Conservation (phyloP, 2,113 vertebrate genomes). For the Oriolus oriolus region DNA sequence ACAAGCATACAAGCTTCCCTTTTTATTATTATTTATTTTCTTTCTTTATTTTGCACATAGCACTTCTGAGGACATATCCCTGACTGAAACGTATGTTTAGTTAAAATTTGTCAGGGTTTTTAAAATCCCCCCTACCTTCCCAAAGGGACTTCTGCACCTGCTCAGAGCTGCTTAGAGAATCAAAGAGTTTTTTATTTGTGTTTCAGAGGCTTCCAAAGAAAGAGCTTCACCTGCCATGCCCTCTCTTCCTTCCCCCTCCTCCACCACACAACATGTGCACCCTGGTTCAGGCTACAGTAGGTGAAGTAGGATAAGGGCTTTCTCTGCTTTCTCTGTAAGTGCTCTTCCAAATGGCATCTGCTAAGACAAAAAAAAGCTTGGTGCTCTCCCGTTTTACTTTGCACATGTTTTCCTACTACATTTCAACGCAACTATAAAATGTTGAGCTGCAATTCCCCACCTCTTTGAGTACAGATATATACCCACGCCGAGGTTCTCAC, state of each 20-base stretch:
- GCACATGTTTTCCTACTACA: rapidly evolving
- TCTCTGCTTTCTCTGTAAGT: rapidly evolving
- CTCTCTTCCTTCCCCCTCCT: not conserved
- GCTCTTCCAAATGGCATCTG: not conserved
- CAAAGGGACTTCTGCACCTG: not conserved
- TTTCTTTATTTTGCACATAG: not conserved
- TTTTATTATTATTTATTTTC: not conserved
- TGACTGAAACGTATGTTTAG: not conserved
- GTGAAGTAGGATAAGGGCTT: not conserved
- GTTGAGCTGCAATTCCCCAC: not conserved
- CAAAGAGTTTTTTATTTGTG: not conserved
- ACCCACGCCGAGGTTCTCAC: not conserved
- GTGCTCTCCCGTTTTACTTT: not conserved
- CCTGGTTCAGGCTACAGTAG: not conserved
- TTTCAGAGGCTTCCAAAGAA: not conserved
- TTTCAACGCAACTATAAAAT: not conserved
- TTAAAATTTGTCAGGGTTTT: not conserved
- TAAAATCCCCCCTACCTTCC: not conserved
- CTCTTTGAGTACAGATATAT: rapidly evolving
- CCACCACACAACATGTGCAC: rapidly evolving
- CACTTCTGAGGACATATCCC: not conserved
- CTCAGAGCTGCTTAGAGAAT: not conserved
- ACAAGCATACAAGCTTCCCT: not conserved
- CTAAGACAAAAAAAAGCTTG: not conserved
- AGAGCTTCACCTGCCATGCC: not conserved